Conservation (phyloP, 64 coral and sea anemone species). For the Stichodactyla helianthus region DNA sequence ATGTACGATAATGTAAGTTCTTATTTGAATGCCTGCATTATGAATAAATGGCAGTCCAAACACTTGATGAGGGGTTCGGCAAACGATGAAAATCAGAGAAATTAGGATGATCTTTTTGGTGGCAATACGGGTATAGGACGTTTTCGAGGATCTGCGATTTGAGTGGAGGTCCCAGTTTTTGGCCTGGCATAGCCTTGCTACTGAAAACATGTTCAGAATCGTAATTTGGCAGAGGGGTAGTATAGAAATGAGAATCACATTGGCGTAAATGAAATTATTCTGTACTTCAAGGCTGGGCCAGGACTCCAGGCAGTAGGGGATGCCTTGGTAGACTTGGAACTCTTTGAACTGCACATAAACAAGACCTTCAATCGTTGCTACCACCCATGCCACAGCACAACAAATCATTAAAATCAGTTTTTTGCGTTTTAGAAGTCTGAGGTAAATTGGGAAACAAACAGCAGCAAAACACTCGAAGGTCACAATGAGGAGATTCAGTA, state of each 20-base stretch:
- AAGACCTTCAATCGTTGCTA: conserved; percentile 12
- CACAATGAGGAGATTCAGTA: conserved; percentile 59
- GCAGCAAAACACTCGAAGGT: conserved; percentile 67
- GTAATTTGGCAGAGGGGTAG: background rate
- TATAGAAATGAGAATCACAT: background rate
- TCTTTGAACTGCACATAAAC: conserved; percentile 38
- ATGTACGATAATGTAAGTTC: background rate
- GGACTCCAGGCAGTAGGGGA: conserved; percentile 35
- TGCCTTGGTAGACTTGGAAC: conserved; percentile 3
- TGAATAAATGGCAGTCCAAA: background rate
- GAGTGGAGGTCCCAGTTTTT: background rate
- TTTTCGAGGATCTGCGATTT: background rate
- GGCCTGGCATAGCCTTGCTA: background rate
- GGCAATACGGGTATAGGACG: background rate
- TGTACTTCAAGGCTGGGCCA: conserved; percentile 35
- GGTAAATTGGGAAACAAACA: conserved; percentile 69
- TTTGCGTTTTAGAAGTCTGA: conserved; percentile 43
- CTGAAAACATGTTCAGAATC: background rate
- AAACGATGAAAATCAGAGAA: conserved; percentile 17
- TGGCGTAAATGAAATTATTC: conserved; percentile 16
- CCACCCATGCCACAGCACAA: conserved; percentile 35
- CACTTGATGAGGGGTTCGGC: background rate
- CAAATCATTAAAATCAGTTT: conserved; percentile 38
- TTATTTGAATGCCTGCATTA: background rate
- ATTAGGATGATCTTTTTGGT: conserved; percentile 1